These are phyloP conservation scores for Gorsachius magnificus DNA, from an alignment of 2,797 vertebrate species.

Conservation along the genomic window DNA sequence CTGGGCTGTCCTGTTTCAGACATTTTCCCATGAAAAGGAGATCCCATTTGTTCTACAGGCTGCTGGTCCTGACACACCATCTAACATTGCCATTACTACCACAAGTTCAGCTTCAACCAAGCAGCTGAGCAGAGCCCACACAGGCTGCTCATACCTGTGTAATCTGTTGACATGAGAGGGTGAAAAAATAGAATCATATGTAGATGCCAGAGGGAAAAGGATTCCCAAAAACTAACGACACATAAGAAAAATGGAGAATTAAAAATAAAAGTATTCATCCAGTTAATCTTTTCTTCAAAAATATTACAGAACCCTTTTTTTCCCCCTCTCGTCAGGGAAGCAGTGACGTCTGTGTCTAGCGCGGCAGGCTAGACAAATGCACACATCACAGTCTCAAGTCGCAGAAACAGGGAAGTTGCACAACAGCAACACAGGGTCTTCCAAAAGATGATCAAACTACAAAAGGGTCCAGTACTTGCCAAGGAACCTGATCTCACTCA, in stretches of 20 bases:
- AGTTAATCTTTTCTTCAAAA: background rate
- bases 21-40: background rate
- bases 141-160: background rate
- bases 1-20: background rate
- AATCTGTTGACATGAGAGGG: background rate
- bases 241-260: background rate
- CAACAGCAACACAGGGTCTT: background rate
- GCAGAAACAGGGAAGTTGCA: background rate
- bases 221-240: background rate
- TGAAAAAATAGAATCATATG: background rate
- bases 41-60: background rate
- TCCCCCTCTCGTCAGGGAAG: background rate
- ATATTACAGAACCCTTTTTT: background rate
- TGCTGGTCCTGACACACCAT: background rate
- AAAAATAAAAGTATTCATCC: background rate
- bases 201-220: background rate
- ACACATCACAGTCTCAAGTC: background rate
- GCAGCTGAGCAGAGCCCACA: background rate
- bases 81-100: background rate
- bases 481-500: background rate
- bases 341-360: background rate
- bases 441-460: background rate
- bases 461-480: background rate
- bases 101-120: background rate
- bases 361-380: background rate